These are phyloP conservation scores for Microplitis manilae DNA, from an alignment of 2,888 invertebrate genomes.

Conservation along the genomic window DNA sequence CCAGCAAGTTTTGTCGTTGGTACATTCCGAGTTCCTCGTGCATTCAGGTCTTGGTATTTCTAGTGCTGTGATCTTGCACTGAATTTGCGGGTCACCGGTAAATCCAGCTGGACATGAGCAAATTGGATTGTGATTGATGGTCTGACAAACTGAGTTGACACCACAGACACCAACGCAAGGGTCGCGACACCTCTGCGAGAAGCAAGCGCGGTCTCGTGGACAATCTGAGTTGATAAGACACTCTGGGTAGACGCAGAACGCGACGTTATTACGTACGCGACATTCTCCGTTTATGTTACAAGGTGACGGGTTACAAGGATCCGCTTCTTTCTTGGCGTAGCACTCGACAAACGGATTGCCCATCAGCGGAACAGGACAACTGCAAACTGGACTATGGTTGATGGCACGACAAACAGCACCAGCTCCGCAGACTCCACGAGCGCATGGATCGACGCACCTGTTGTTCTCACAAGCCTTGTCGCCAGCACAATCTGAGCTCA, in stretches of 20 bases:
- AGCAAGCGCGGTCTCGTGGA: constrained; percentile 85
- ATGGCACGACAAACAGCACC: constrained; percentile 83
- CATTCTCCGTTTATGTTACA: constrained; percentile 89
- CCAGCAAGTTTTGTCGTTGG: constrained; percentile 87
- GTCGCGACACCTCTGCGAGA: constrained; percentile 86
- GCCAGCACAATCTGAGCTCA: constrained; percentile 83
- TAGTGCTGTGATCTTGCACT: constrained; percentile 75
- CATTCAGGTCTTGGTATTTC: constrained; percentile 81
- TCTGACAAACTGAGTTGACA: constrained; percentile 85
- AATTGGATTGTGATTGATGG: constrained; percentile 85
- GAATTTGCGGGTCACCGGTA: constrained; percentile 83
- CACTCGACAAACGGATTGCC: constrained; percentile 74
- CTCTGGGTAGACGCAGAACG: constrained; percentile 87
- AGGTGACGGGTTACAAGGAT: constrained; percentile 89
- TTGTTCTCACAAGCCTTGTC: constrained; percentile 87
- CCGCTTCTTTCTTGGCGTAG: constrained; percentile 70
- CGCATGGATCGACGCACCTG: constrained; percentile 86
- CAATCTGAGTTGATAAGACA: constrained; percentile 93
- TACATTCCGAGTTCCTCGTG: constrained; percentile 82
- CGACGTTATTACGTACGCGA: constrained; percentile 79
- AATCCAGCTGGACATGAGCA: constrained; percentile 88
- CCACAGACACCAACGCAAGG: constrained; percentile 89
- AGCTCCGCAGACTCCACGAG: constrained; percentile 83
- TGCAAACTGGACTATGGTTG: constrained; percentile 85
- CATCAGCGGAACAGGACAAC: constrained; percentile 76